phyloP scores from a whole-genome alignment of 2,797 vertebrate species.

The Heterohyrax brucei region DNA sequence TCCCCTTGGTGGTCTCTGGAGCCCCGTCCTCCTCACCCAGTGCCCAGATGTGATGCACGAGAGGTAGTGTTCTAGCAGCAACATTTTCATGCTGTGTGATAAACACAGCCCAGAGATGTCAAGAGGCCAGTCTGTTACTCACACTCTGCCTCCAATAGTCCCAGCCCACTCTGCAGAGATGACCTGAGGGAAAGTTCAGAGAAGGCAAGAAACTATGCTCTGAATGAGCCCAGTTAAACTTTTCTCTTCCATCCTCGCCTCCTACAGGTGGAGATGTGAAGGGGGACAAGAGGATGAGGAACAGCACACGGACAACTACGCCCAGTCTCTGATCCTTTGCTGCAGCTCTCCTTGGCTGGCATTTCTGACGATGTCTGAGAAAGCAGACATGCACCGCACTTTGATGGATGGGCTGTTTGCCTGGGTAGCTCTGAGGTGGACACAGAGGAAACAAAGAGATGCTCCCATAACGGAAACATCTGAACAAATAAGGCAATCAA shows the following conservation, averaged over 20 bases:
- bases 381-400: rapidly evolving
- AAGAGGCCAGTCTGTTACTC: not conserved
- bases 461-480: not conserved
- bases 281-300: not conserved
- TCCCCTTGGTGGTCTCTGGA: not conserved
- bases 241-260: not conserved
- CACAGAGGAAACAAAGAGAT: not conserved
- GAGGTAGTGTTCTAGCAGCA: rapidly evolving
- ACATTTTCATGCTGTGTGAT: no score
- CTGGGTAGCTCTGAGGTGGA: not conserved
- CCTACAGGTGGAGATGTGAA: not conserved
- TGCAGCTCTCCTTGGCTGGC: not conserved
- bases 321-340: not conserved
- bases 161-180: not conserved
- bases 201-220: not conserved
- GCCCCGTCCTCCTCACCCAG: not conserved
- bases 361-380: not conserved
- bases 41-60: not conserved
- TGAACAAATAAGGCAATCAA: not conserved
- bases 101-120: not conserved
- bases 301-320: rapidly evolving
- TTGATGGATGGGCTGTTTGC: not conserved
- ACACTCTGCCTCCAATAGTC: no score
- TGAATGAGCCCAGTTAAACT: not conserved
- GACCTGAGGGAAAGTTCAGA: not conserved